Percentiles rank a stretch among this genome's conserved stretches.
These are phyloP conservation scores for Rousettus madagascariensis DNA, from an alignment of 2,797 vertebrate genomes.

Conservation along the genomic window DNA sequence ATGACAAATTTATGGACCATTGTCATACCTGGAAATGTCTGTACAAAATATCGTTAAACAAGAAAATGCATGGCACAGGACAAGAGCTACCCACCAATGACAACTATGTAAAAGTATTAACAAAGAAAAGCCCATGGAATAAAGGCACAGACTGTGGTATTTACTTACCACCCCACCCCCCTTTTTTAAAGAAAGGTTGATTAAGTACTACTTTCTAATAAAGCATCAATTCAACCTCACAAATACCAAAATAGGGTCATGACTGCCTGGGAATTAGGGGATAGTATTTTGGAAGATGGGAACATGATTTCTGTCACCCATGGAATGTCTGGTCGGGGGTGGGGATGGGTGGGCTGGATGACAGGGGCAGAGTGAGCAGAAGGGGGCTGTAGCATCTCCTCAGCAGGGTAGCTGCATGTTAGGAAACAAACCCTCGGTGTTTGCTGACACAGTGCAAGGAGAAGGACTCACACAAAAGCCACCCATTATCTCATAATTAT, in stretches of 20 bases:
- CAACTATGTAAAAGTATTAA: neutral
- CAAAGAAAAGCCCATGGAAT: neutral
- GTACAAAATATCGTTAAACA: neutral
- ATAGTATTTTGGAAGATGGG: neutral
- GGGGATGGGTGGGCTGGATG: neutral
- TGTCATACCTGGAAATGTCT: neutral
- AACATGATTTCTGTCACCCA: neutral
- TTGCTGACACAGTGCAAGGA: constrained; percentile 72
- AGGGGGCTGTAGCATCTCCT: constrained; percentile 26
- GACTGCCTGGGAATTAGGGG: neutral
- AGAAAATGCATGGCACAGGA: neutral
- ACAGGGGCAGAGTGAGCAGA: neutral
- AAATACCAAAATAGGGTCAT: neutral
- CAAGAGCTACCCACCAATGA: neutral
- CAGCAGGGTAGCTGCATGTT: constrained; percentile 70
- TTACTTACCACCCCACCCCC: neutral
- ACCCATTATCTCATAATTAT: constrained; percentile 87
- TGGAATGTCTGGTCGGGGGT: neutral
- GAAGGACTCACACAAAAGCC: constrained; percentile 82
- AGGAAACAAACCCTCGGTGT: constrained; percentile 75
- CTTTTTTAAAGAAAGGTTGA: neutral
- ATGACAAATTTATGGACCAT: neutral
- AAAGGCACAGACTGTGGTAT: neutral
- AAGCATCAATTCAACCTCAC: neutral
- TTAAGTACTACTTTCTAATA: neutral